A percentile compares a stretch with the other conserved stretches of the same genome.
Evolutionary conservation across 2,113 vertebrate species (phyloP).

Genomic region (Dolichotis patagonum): DNA sequence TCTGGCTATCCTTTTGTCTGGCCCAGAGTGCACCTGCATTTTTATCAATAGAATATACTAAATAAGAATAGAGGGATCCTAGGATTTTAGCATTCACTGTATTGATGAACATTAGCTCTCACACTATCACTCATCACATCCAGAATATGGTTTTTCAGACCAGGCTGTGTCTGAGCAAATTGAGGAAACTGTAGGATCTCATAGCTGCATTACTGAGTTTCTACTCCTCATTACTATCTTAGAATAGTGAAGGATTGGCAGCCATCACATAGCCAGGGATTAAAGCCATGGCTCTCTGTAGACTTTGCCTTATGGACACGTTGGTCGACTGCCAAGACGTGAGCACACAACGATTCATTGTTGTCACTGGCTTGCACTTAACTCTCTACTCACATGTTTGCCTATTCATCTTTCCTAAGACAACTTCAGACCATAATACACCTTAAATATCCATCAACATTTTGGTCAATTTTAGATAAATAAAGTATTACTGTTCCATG

Average conservation of each 20-base stretch:
- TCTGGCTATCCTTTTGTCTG: background rate
- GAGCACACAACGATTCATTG: background rate
- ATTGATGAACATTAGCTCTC: background rate
- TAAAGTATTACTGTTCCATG: background rate
- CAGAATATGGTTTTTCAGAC: background rate
- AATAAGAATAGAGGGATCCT: background rate
- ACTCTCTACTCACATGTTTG: background rate
- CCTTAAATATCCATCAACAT: background rate
- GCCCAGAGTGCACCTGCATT: background rate
- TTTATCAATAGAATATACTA: background rate
- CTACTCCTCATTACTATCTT: background rate
- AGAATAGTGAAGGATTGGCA: background rate
- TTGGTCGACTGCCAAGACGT: background rate
- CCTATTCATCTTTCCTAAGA: background rate
- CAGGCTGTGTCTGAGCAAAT: background rate
- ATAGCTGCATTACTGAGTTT: background rate
- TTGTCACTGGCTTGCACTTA: background rate
- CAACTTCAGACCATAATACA: background rate
- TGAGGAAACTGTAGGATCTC: background rate
- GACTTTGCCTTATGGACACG: background rate
- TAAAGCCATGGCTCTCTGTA: background rate
- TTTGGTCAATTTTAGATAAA: background rate
- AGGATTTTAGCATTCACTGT: background rate
- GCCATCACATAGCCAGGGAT: background rate
- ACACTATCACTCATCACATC: background rate